phyloP scores from a whole-genome alignment of 1,140 invertebrate species.

The Hyphantria cunea region DNA sequence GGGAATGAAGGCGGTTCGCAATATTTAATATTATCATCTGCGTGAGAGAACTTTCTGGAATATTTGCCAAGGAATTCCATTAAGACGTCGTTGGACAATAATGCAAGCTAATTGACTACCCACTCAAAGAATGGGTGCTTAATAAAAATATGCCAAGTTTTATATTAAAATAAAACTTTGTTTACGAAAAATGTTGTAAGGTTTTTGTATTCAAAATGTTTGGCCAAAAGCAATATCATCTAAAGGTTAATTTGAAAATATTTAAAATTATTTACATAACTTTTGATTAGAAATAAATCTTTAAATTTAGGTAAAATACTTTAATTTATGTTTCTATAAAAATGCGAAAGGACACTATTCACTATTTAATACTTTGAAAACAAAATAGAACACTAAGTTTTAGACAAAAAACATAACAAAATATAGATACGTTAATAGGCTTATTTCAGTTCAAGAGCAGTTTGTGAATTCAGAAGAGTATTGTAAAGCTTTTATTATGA shows the following conservation, averaged over 20 bases:
- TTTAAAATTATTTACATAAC: background rate
- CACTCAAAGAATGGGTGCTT: constrained; percentile 7
- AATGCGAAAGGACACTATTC: too few relatives aligned
- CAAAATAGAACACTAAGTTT: too few relatives aligned
- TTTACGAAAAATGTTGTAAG: background rate
- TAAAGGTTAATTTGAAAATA: background rate
- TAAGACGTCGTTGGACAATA: constrained; percentile 17
- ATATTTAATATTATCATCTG: constrained; percentile 18
- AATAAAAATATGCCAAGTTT: constrained; percentile 4
- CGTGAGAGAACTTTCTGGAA: constrained; percentile 16
- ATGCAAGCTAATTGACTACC: constrained; percentile 23
- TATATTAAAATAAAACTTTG: constrained; percentile 6
- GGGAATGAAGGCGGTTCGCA: background rate
- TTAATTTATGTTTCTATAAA: too few relatives aligned
- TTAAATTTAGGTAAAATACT: too few relatives aligned
- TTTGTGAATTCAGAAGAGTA: too few relatives aligned
- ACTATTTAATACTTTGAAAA: too few relatives aligned
- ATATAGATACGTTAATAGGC: too few relatives aligned
- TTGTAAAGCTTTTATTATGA: too few relatives aligned
- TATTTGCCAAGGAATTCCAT: constrained; percentile 32
- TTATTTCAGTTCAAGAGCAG: too few relatives aligned
- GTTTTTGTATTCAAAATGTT: too few relatives aligned
- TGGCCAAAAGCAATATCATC: too few relatives aligned
- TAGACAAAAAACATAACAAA: too few relatives aligned
- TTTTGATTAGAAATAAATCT: background rate